Evolutionary conservation across 2,797 vertebrate genomes (phyloP).

Genomic region (Gymnothorax javanicus): DNA sequence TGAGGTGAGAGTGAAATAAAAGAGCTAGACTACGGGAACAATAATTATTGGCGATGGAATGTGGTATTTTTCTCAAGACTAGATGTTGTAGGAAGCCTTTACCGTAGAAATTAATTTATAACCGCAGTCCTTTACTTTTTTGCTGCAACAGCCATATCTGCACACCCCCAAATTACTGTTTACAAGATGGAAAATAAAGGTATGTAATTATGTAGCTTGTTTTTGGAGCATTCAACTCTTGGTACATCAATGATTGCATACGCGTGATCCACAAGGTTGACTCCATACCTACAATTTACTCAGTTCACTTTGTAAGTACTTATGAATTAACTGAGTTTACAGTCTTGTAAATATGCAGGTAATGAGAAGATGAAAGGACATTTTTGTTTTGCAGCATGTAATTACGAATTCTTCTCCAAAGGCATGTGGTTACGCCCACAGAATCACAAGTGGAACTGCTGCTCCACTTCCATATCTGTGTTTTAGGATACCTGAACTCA

Average conservation of each 20-base stretch:
- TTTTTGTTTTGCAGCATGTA: slow-evolving; percentile 15
- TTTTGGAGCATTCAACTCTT: slow-evolving; percentile 9
- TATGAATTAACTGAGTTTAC: slow-evolving; percentile 22
- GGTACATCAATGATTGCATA: slow-evolving; percentile 19
- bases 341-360: slow-evolving; percentile 19
- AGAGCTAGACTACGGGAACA: neutral
- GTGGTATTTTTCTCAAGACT: neutral
- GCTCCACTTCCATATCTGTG: neutral
- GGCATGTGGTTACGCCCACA: neutral
- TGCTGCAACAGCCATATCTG: slow-evolving; percentile 11
- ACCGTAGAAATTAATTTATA: neutral
- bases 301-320: slow-evolving; percentile 17
- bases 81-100: neutral
- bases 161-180: slow-evolving; percentile 5
- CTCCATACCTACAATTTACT: slow-evolving; percentile 23
- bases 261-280: neutral
- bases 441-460: neutral
- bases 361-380: slow-evolving; percentile 18
- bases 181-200: slow-evolving; percentile 1
- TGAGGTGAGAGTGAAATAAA: neutral
- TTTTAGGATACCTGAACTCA: neutral
- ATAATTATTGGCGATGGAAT: neutral
- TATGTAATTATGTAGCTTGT: slow-evolving; percentile 12
- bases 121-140: neutral
- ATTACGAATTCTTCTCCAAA: slow-evolving; percentile 13